These are phyloP conservation scores for Merops nubicus DNA, from an alignment of 2,113 vertebrate genomes.

Conservation along the genomic window DNA sequence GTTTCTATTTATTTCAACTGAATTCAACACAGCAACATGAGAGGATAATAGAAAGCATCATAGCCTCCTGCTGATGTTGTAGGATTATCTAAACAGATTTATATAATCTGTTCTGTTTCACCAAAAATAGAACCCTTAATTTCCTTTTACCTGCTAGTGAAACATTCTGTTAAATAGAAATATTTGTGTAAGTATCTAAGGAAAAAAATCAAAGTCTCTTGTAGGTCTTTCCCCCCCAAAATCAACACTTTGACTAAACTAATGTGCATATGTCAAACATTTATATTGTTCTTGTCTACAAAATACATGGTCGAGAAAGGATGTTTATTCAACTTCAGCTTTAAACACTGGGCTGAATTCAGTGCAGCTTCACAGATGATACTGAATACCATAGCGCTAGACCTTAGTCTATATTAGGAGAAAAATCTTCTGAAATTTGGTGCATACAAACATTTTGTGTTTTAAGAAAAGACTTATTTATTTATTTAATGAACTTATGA, in stretches of 20 bases:
- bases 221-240: neutral
- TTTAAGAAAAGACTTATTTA: neutral
- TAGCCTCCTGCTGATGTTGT: neutral
- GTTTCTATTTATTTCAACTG: neutral
- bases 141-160: neutral
- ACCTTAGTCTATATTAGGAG: neutral
- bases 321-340: neutral
- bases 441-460: too few relatives aligned
- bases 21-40: neutral
- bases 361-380: neutral
- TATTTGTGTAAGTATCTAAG: neutral
- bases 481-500: neutral
- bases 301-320: neutral
- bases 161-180: neutral
- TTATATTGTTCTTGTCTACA: neutral
- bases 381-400: neutral
- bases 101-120: neutral
- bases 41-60: neutral
- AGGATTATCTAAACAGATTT: constrained; percentile 14
- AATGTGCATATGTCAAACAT: neutral
- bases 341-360: neutral
- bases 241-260: neutral
- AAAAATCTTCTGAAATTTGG: neutral
- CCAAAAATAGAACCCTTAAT: neutral
- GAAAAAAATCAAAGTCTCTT: neutral